Percentiles rank a stretch among this genome's conserved stretches.
phyloP scores from a whole-genome alignment of 2,797 vertebrate genomes.

The Chrysocyon brachyurus region DNA sequence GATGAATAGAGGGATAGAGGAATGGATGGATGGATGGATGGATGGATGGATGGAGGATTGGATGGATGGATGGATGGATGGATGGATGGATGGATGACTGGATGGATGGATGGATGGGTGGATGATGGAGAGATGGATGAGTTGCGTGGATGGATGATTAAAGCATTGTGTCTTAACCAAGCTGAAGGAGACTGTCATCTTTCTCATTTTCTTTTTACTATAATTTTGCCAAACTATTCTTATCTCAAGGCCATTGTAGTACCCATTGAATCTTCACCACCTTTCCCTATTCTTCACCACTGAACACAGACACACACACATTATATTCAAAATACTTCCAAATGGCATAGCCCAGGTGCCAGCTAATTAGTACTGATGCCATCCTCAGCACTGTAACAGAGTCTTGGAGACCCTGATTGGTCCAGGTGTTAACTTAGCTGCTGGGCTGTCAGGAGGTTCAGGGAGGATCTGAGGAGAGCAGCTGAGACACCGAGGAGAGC shows the following conservation, averaged over 20 bases:
- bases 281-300: background rate
- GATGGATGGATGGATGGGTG: background rate
- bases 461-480: background rate
- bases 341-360: background rate
- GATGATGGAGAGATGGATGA: background rate
- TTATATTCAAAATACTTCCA: background rate
- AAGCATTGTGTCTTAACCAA: background rate
- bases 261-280: background rate
- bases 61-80: too few relatives aligned
- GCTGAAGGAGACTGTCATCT: background rate
- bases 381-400: background rate
- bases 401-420: background rate
- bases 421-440: background rate
- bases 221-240: conserved; percentile 6
- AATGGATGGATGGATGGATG: background rate
- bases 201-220: background rate
- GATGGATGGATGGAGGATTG: too few relatives aligned
- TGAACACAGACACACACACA: background rate
- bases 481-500: background rate
- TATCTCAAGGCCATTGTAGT: background rate
- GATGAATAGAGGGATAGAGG: too few relatives aligned
- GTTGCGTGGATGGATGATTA: background rate
- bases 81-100: background rate
- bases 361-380: background rate
- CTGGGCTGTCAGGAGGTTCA: background rate